Evolutionary conservation across 2,888 invertebrate species (phyloP), one percentile per base, ranked within the genome.

Genomic region (Shargacucullia verbasci): DNA sequence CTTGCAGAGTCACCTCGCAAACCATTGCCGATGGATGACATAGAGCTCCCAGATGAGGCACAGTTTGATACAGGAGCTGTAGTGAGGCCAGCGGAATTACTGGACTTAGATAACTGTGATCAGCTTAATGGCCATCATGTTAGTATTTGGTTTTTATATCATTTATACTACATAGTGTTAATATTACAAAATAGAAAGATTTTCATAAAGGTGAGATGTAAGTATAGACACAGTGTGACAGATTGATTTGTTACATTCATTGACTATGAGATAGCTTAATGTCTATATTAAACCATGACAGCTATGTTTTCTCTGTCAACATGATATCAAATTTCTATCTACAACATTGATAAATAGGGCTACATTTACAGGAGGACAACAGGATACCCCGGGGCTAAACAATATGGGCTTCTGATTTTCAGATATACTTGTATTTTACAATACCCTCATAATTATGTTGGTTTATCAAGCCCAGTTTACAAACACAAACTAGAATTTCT

Each of bases 1-100:
- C 89, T 96, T 35, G 95, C 96, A 0, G 96, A 97, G 81, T 97
- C 97, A 11, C 97, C 97, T 0, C 95, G 96, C 69, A 96, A 97
- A 81, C 96, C 96, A 0, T 85, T 94, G 15, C 90, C 95, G 0
- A 95, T 96, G 92, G 95, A 95, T 65, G 95, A 96, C 78, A 95
- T 95, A 40, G 95, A 95, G 61, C 89, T 93, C 40, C 96, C 92
- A 0, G 95, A 95, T 64, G 94, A 94, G 35, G 89, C 90, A 37
- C 96, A 97, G 73, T 97, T 97, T 78, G 92, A 95, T 67, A 94
- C 94, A 20, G 97, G 96, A 80, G 95, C 96, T 0, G 95, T 95
- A 56, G 92, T 92, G 41, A 91, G 96, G 72, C 96, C 96, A 0
- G 94, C 95, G 40, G 96, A 96, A 75, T 73, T 94, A 63, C 73